A percentile compares a stretch with the other conserved stretches of the same genome.
phyloP scores from a whole-genome alignment of 2,797 vertebrate genomes.

The Sparus aurata region DNA sequence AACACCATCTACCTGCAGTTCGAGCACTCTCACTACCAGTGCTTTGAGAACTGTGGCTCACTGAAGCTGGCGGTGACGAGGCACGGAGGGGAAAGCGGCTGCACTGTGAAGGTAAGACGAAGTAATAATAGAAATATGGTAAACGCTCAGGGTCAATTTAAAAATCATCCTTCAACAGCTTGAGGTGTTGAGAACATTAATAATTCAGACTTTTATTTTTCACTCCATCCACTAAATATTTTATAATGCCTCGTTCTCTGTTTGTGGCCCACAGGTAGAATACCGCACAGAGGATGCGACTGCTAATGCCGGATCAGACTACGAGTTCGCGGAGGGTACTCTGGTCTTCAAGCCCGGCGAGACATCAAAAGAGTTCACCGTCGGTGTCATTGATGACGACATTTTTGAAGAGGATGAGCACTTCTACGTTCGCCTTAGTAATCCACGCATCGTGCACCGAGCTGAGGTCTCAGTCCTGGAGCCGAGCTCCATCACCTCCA shows the following conservation, averaged over 20 bases:
- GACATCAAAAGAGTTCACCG: constrained; percentile 88
- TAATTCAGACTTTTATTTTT: constrained; percentile 59
- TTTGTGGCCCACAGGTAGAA: constrained; percentile 83
- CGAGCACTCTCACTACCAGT: constrained; percentile 89
- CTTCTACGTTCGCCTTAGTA: constrained; percentile 90
- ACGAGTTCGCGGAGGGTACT: constrained; percentile 91
- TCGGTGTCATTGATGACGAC: constrained; percentile 91
- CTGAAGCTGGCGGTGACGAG: constrained; percentile 86
- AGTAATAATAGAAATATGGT: constrained; percentile 15
- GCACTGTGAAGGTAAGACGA: constrained; percentile 85
- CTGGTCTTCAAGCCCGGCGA: constrained; percentile 90
- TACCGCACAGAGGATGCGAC: constrained; percentile 91
- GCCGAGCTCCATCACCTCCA: constrained; percentile 80
- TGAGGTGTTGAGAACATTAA: constrained; percentile 47
- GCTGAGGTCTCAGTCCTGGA: constrained; percentile 84
- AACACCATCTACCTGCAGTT: constrained; percentile 90
- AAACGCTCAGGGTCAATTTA: constrained; percentile 38
- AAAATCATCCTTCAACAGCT: constrained; percentile 40
- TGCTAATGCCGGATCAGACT: constrained; percentile 91
- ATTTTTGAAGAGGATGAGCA: constrained; percentile 93
- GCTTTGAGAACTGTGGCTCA: constrained; percentile 92
- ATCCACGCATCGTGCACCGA: constrained; percentile 85
- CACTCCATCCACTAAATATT: constrained; percentile 56
- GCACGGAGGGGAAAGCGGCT: constrained; percentile 86
- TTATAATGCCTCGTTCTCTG: constrained; percentile 35